Conservation (phyloP, 1,140 invertebrate species). For the Heliothis subflexa region DNA sequence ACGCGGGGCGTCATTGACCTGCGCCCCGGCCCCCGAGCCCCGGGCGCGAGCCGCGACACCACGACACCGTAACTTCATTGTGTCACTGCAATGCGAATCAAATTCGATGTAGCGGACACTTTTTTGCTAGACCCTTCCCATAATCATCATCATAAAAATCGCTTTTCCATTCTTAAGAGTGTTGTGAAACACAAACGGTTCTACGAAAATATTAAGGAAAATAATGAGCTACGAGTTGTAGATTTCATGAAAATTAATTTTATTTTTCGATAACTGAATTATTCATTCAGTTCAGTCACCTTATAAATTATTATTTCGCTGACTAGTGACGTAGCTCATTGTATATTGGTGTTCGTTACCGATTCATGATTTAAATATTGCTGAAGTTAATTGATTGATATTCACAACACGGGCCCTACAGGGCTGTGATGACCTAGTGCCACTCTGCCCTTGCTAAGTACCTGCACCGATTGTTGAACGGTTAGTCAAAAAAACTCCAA, state of each 20-base stretch:
- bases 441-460: background rate
- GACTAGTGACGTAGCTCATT: background rate
- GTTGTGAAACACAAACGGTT: background rate
- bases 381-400: background rate
- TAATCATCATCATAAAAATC: background rate
- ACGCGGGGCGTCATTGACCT: constrained; percentile 84
- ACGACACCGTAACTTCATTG: constrained; percentile 79
- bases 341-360: background rate
- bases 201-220: constrained; percentile 2
- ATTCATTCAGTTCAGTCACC: constrained; percentile 17
- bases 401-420: background rate
- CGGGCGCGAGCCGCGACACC: constrained; percentile 62
- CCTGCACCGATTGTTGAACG: too few species aligned
- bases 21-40: constrained; percentile 58
- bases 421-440: background rate
- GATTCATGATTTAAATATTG: background rate
- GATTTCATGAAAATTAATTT: constrained; percentile 27
- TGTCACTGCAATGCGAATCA: constrained; percentile 76
- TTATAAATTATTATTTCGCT: background rate
- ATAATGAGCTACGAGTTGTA: background rate
- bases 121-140: constrained; percentile 63
- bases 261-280: constrained; percentile 14
- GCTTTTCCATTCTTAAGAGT: background rate
- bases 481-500: too few species aligned
- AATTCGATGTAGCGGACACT: constrained; percentile 76